These are phyloP conservation scores for Athetis lepigone DNA, from an alignment of 2,888 invertebrate genomes.

Conservation along the genomic window DNA sequence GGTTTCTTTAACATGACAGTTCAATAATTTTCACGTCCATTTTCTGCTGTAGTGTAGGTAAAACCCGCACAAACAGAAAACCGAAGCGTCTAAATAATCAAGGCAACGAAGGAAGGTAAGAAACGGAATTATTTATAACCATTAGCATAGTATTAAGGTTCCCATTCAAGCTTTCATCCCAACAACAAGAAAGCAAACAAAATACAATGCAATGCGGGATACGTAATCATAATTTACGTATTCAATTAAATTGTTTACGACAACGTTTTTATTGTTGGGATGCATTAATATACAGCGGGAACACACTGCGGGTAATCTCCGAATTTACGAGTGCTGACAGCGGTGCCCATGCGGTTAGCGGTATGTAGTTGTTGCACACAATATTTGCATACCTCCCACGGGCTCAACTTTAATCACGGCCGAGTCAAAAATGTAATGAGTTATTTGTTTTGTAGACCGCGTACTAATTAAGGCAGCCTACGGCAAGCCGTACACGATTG, in stretches of 20 bases:
- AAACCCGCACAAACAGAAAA: conserved; percentile 5
- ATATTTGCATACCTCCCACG: conserved; percentile 61
- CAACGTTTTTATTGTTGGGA: conserved; percentile 56
- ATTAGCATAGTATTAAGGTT: conserved; percentile 34
- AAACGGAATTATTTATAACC: conserved; percentile 35
- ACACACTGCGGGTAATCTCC: conserved; percentile 60
- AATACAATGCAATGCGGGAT: conserved; percentile 17
- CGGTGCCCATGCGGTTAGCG: conserved; percentile 34
- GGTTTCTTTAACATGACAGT: conserved; percentile 9
- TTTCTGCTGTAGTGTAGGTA: conserved; percentile 5
- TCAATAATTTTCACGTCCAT: conserved; percentile 2
- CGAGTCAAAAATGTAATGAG: conserved; percentile 54
- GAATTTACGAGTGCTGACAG: conserved; percentile 64
- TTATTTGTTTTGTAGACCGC: conserved; percentile 54
- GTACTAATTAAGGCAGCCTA: conserved; percentile 56
- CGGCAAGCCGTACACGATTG: conserved; percentile 44
- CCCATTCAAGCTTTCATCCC: conserved; percentile 12
- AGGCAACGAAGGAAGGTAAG: conserved; percentile 4
- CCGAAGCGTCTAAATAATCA: neutral
- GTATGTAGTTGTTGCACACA: conserved; percentile 43
- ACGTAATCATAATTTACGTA: conserved; percentile 44
- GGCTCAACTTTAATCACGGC: conserved; percentile 59
- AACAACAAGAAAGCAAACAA: conserved; percentile 5
- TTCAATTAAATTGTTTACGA: conserved; percentile 60
- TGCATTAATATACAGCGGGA: conserved; percentile 52